Base-by-base conservation (phyloP, 2,888 invertebrate genomes). In the Scotopteryx bipunctaria region DNA sequence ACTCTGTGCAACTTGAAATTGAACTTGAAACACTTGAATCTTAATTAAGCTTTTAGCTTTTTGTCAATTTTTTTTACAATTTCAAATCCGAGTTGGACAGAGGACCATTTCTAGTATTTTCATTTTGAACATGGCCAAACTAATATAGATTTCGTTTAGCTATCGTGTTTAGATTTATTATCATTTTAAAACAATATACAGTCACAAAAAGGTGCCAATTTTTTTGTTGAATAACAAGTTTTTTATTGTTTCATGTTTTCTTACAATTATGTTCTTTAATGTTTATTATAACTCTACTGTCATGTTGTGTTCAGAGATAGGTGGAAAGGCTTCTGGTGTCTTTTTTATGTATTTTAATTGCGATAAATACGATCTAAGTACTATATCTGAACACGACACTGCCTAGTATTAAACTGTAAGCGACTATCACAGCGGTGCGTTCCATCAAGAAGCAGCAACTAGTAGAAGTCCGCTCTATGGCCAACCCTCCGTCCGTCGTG, bases 381-480 rank as follows among this genome's bases (percentile, higher is more conserved):
- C 29, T 37, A 32, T 51, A 45, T 49, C 51, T 41, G 46, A 48
- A 35, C 47, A 37, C 32, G 55, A 57, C 14, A 2, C 9, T 11
- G 47, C 42, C 56, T 80, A 80, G 77, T 66, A 69, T 73, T 76
- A 80, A 80, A 77, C 63, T 50, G 68, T 67, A 58, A 59, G 58
- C 53, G 33, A 53, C 72, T 72, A 66, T 67, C 67, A 81, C 87
- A 94, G 97, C 98, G 78, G 98, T 98, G 78, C 96, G 97, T 85
- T 96, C 96, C 65, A 98, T 98, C 92, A 97, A 97, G 93, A 98
- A 98, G 87, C 97, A 97, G 84, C 97, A 98, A 84, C 92, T 98
- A 76, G 97, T 98, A 56, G 98, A 98, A 86, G 96, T 98, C 64
- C 93, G 97, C 59, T 96, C 98, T 17, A 97, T 98, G 96, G 96